Evolutionary conservation across 2,113 vertebrate species (phyloP).

Genomic region (Pica pica): DNA sequence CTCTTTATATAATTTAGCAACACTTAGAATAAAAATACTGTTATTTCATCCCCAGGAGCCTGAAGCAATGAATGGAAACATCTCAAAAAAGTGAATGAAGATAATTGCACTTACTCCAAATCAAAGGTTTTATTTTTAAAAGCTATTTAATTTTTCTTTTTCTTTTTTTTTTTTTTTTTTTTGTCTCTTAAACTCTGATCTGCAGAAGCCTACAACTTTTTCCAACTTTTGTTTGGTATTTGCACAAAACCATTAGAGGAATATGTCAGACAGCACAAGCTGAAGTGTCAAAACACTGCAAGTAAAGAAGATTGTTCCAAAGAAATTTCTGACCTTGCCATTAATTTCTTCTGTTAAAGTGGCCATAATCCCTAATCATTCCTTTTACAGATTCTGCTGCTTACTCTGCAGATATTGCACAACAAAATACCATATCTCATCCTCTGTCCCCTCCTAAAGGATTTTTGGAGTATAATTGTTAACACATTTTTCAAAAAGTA

Average conservation of each 20-base stretch:
- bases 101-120: neutral
- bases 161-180: neutral
- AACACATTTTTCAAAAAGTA: neutral
- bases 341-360: neutral
- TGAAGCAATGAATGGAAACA: neutral
- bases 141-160: neutral
- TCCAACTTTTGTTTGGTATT: neutral
- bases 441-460: slow-evolving; percentile 63
- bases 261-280: neutral
- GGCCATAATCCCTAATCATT: neutral
- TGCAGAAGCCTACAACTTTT: neutral
- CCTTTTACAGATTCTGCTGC: neutral
- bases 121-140: neutral
- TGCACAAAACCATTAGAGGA: neutral
- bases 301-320: neutral
- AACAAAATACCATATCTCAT: slow-evolving; percentile 29
- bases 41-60: neutral
- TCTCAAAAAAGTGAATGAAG: neutral
- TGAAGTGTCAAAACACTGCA: neutral
- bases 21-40: neutral
- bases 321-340: slow-evolving; percentile 1
- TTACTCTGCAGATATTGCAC: slow-evolving; percentile 1
- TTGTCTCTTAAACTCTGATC: neutral
- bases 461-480: slow-evolving; percentile 36
- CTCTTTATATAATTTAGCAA: neutral